Base-by-base conservation (phyloP, 1,140 invertebrate genomes). In the Cataglyphis hispanica region DNA sequence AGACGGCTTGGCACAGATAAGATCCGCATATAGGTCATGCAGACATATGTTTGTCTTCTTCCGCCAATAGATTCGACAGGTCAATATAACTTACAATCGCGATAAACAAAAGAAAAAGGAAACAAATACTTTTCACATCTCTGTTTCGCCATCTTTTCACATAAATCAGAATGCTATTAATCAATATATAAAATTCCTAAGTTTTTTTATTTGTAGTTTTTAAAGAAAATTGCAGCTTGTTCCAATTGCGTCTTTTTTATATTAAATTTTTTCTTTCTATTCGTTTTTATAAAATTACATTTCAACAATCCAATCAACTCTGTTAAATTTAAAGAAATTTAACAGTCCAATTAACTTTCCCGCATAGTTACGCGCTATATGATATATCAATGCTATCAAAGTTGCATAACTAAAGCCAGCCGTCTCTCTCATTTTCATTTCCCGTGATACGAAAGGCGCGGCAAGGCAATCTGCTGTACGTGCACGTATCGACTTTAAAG, bases 1-100 rank as follows among this genome's bases (percentile, higher is more conserved):
- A 25, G 37, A 22, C 40, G 25, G 25, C 37, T 60, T 74, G 53
- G 53, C 27, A 72, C n/a, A 74, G 50, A 74, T 72, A 83, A 83
- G 7, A 81, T 83, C 67, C 37, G 25, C 13, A 83, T 34, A 83
- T 72, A 72, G 67, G 56, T 83, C 8, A 34, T 60, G 2, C 11
- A 58, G 31, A 72, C 25, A 72, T 58, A 72, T 31, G 34, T 43
- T 66, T 81, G 25, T 37, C 22, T n/a, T 31, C 5, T 69, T 8
- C 5, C 22, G 19, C 6, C 5, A 6, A 80, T 31, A 70, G 11
- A 69, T 1, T 50, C 8, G 16, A 56, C 16, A 56, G n/a, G 1
- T 25, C 13, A 34, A 74, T 50, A 27, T 58, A 37, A 37, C 10
- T 19, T 16, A 61, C 34, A 11, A 11, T 70, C 31, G n/a, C 19